Conservation (phyloP, 2,888 invertebrate genomes). For the Drosophila anomalata region DNA sequence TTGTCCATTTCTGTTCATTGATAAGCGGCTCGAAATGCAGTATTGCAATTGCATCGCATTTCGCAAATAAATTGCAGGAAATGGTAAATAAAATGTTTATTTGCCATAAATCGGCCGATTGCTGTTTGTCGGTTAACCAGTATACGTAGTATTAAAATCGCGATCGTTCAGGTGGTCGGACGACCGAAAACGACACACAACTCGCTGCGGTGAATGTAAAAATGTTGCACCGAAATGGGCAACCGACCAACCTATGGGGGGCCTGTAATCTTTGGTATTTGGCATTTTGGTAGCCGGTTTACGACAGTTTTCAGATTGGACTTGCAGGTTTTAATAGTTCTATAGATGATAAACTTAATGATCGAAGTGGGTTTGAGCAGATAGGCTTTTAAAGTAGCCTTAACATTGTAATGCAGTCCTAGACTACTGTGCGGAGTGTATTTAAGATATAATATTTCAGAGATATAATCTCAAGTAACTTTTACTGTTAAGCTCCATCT, state of each 20-base stretch:
- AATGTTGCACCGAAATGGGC: slow-evolving; percentile 19
- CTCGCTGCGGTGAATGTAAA: slow-evolving; percentile 22
- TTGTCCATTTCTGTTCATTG: slow-evolving; percentile 39
- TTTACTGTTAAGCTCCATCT: no score
- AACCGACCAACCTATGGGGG: slow-evolving; percentile 12
- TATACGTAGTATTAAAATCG: slow-evolving; percentile 37
- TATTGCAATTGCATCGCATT: slow-evolving; percentile 49
- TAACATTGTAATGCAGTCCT: neutral
- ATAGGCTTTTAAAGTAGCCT: neutral
- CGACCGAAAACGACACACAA: slow-evolving; percentile 9
- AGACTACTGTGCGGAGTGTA: no score
- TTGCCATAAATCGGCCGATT: slow-evolving; percentile 60
- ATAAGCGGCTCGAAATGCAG: slow-evolving; percentile 55
- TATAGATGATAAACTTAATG: slow-evolving; percentile 10
- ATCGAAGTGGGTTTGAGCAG: neutral
- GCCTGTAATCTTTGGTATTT: slow-evolving; percentile 28
- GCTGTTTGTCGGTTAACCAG: slow-evolving; percentile 49
- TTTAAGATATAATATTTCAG: no score
- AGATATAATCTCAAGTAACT: neutral
- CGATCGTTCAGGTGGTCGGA: slow-evolving; percentile 32
- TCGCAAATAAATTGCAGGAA: slow-evolving; percentile 70
- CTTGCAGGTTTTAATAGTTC: slow-evolving; percentile 29
- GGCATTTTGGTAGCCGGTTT: slow-evolving; percentile 34
- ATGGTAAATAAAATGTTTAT: slow-evolving; percentile 69
- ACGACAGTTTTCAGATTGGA: slow-evolving; percentile 29